These are phyloP conservation scores for Tychaedon coryphoeus DNA, from an alignment of 2,113 vertebrate genomes.

Conservation along the genomic window DNA sequence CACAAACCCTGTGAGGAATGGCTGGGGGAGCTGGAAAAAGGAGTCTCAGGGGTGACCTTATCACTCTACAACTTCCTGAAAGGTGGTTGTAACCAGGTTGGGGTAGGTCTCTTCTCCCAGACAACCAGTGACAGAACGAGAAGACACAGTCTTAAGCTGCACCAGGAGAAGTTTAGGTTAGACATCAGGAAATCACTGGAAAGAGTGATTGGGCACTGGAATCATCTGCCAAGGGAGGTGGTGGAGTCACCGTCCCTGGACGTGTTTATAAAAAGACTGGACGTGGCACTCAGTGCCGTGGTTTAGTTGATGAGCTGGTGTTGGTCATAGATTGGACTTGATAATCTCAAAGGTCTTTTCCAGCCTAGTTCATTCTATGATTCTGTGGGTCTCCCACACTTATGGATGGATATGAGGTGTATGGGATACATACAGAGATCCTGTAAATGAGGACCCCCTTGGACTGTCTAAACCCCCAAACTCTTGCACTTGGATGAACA, in stretches of 20 bases:
- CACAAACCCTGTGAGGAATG: rapidly evolving
- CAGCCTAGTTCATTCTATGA: neutral
- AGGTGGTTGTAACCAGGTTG: neutral
- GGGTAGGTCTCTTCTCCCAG: rapidly evolving
- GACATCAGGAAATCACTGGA: neutral
- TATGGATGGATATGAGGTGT: neutral
- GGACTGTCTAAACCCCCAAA: neutral
- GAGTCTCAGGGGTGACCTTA: neutral
- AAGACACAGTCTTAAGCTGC: neutral
- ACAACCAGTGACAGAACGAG: rapidly evolving
- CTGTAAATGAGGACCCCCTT: neutral
- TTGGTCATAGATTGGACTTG: neutral
- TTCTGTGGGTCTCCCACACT: neutral
- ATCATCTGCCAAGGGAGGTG: rapidly evolving
- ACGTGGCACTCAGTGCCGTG: rapidly evolving
- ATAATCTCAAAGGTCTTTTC: neutral
- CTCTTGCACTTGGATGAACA: neutral
- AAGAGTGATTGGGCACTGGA: neutral
- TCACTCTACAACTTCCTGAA: too few species aligned
- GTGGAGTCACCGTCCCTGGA: neutral
- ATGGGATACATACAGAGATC: neutral
- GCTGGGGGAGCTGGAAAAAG: neutral
- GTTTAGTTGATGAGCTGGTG: neutral
- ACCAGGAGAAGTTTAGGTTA: neutral
- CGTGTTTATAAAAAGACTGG: rapidly evolving